Base-by-base conservation (phyloP, 2,797 vertebrate species). In the Alauda arvensis region DNA sequence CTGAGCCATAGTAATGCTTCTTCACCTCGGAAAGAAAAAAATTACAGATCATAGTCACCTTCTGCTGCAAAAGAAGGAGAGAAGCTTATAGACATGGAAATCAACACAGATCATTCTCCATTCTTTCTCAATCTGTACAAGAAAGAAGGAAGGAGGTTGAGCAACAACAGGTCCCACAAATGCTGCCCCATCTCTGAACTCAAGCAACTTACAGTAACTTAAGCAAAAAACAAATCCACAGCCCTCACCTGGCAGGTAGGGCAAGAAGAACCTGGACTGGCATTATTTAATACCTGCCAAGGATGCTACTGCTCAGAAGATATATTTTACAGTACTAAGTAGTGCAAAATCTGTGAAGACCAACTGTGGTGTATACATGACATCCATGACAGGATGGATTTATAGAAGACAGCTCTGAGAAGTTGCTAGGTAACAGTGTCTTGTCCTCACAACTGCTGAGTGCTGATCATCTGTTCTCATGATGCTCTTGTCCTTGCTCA, bases 361-460 rank as follows among this genome's bases (percentile, higher is more conserved):
- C 69, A 87, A 53, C 91, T 83, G 52, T 77, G 52, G 42, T 3
- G 0, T 61, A 20, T 71, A 52, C 4, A 8, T 78, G 84, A 81
- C 81, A 88, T 34, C 76, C 72, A 18, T 60, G 83, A 88, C 69
- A 88, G 69, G 29, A 71, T 56, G 10, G 66, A 83, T 90, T 91
- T 92, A 49, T 72, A 77, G 62, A 70, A 92, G 89, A 86, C 66
- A 68, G 39, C 49, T 70, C 63, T 78, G 49, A 79, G 65, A 90
- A 91, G 90, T 88, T 95, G 92, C 90, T 94, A 92, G 91, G 93
- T 91, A 85, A 94, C 92, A 42, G 60, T 85, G 81, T 67, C 86
- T 82, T 88, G 79, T 90, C 84, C 60, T 92, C 56, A 78, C 61
- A 82, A 28, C 63, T 8, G 5, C 79, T 17, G 40, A 83, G 37